These are phyloP conservation scores for Pseudonaja textilis DNA, from an alignment of 2,113 vertebrate genomes.

Conservation along the genomic window DNA sequence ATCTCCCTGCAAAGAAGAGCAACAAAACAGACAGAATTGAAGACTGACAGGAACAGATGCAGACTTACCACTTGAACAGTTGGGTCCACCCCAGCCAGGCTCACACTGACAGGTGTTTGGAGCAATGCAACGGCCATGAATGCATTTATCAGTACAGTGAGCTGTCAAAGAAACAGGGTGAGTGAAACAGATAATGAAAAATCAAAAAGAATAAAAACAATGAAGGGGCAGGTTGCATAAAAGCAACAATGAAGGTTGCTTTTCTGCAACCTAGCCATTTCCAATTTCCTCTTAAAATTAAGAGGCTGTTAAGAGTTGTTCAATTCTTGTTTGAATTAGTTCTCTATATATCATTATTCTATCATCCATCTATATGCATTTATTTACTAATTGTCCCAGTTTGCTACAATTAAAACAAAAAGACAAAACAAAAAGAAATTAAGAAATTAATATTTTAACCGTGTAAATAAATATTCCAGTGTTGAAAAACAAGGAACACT, in stretches of 20 bases:
- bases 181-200: slow-evolving; percentile 39
- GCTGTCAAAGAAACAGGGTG: slow-evolving; percentile 75
- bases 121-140: slow-evolving; percentile 92
- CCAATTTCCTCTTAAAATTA: slow-evolving; percentile 53
- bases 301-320: slow-evolving; percentile 21
- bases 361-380: background rate
- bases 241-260: background rate
- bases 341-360: background rate
- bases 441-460: background rate
- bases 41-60: slow-evolving; percentile 83
- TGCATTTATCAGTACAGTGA: slow-evolving; percentile 92
- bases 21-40: background rate
- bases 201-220: slow-evolving; percentile 58
- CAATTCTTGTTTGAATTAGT: slow-evolving; percentile 19
- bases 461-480: background rate
- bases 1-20: slow-evolving; percentile 38
- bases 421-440: background rate
- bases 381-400: background rate
- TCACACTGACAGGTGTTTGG: slow-evolving; percentile 99
- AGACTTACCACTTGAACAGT: slow-evolving; percentile 98
- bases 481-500: background rate
- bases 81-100: slow-evolving; percentile 95
- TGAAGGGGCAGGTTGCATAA: background rate
- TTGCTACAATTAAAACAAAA: background rate
- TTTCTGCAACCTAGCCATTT: slow-evolving; percentile 49